Base-by-base conservation (phyloP, 2,888 invertebrate genomes). In the Mantis religiosa region DNA sequence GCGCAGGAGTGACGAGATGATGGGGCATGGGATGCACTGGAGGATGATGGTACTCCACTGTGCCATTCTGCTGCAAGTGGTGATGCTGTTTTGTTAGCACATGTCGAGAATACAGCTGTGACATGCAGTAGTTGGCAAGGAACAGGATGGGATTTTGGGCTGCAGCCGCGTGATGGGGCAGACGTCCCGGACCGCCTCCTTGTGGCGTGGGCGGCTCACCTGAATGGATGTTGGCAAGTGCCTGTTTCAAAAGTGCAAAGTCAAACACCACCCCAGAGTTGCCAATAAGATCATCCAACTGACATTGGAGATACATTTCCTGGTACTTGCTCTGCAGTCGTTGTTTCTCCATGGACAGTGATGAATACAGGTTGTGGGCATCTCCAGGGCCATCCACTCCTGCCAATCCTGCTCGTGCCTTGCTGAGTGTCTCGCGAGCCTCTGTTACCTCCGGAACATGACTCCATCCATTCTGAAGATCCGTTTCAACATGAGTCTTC, bases 101-200 rank as follows among this genome's bases (percentile, higher is more conserved):
- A 92, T 95, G 95, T 84, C 96, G 94, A 89, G 96, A 95, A 92
- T 96, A 96, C 90, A 96, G 92, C 92, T 96, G 96, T 28, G 96
- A 96, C 94, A 96, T 95, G 93, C 97, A 97, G 92, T 96, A 97
- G 92, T 97, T 97, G 88, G 96, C 96, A 90, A 97, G 94, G 92
- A 97, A 95, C 90, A 97, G 93, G 83, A 96, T 95, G 9, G 96
- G 96, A 92, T 96, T 96, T 91, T 95, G 95, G 27, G 90, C 87
- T 83, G 90, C 89, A 87, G 89, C 87, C 81, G 89, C 89, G 82
- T 88, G 89, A 89, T 92, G 91, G 34, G 91, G 89, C n/a, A 84
- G 81, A 20, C 89, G 87, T 14, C 83, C 84, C 28, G 87, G 83
- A n/a, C 84, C 88, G 3, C 83, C 88, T 28, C 89, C 89, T n/a